Evolutionary conservation across 2,113 vertebrate genomes (phyloP), one percentile per base, ranked within the genome.

Genomic region (Conger conger): DNA sequence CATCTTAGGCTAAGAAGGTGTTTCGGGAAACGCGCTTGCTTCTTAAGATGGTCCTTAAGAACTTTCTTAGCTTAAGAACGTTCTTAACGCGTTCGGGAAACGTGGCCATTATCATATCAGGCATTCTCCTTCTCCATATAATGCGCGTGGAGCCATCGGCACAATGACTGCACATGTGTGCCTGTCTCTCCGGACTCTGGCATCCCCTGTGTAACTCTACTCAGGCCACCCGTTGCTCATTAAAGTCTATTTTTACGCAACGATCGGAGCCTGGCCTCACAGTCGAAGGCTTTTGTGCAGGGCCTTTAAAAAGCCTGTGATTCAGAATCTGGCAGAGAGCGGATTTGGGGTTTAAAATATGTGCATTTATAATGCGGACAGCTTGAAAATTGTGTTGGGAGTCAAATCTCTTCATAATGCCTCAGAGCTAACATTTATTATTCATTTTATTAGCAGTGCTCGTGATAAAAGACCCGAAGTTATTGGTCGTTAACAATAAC

Each of bases 211-310:
- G 85, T 91, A 90, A 86, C 88, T 87, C 81, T 76, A 88, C 85
- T 84, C 86, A 88, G 91, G 88, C 88, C 87, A 87, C 89, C 90
- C 81, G 79, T 53, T 88, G 79, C 88, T 90, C 83, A 83, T 91
- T 89, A 88, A 80, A 57, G 18, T 35, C 54, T 50, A 36, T 81
- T 83, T 88, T 89, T 63, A 63, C 20, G 23, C 57, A 23, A 27
- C n/a, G n/a, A 23, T 63, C 27, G 57, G 57, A 63, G 57, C 57
- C 27, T 20, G 27, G 27, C 18, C 23, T 27, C 57, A 27, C 4
- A 63, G 23, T 27, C 57, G 27, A 63, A 27, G 18, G 18, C 27
- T 63, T 18, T 50, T 84, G 82, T 79, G 86, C 23, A 84, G 27
- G 1, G 37, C 82, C 35, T 40, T 85, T 79, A 83, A 78, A 86